Conservation (phyloP, 2,113 vertebrate genomes). For the Maccullochella peelii region DNA sequence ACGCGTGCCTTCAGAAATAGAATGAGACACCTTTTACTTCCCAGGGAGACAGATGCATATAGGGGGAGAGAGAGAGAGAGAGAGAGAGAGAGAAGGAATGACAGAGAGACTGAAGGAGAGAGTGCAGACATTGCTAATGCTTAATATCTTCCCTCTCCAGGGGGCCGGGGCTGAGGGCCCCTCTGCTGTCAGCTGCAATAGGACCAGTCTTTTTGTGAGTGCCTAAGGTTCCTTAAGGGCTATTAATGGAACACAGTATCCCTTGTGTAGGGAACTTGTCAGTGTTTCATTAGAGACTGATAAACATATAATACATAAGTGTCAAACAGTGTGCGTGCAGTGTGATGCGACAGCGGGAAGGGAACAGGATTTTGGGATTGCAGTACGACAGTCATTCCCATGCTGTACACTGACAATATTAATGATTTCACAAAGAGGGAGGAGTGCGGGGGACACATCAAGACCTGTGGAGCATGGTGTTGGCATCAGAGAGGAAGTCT, state of each 20-base stretch:
- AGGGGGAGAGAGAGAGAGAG: conserved; percentile 14
- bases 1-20: conserved; percentile 70
- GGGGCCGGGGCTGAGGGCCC: conserved; percentile 76
- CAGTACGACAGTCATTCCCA: conserved; percentile 66
- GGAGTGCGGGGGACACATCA: conserved; percentile 16
- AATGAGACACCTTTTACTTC: conserved; percentile 75
- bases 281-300: conserved; percentile 84
- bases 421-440: conserved; percentile 53
- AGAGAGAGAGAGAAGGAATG: conserved; percentile 7
- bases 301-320: conserved; percentile 82
- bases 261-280: conserved; percentile 80
- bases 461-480: conserved; percentile 38
- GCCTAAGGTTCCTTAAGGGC: conserved; percentile 83
- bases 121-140: conserved; percentile 75
- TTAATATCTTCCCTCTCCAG: conserved; percentile 82
- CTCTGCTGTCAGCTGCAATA: conserved; percentile 79
- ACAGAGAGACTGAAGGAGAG: conserved; percentile 58
- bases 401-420: conserved; percentile 65
- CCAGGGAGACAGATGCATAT: conserved; percentile 65
- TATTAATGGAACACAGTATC: conserved; percentile 79
- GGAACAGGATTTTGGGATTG: conserved; percentile 72
- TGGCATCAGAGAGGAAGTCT: conserved; percentile 41
- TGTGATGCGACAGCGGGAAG: conserved; percentile 57
- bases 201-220: conserved; percentile 77
- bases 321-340: conserved; percentile 72